Conservation (phyloP, 2,888 invertebrate genomes). For the Aphelenchoides bicaudatus region DNA sequence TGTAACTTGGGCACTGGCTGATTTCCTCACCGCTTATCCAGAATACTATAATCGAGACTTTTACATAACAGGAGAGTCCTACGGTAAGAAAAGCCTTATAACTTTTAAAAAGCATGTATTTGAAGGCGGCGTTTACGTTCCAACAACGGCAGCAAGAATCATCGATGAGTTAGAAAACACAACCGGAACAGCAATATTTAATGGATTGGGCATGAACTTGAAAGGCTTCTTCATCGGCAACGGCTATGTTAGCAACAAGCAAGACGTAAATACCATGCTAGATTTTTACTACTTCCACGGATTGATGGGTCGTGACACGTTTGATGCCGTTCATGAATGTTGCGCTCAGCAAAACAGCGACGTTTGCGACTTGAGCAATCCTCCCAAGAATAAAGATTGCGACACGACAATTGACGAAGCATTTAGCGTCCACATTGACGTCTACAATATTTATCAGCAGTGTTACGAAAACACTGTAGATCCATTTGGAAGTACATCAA, state of each 20-base stretch:
- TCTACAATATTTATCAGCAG: constrained; percentile 53
- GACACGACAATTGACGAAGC: not conserved
- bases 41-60: constrained; percentile 62
- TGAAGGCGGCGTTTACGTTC: constrained; percentile 23
- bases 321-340: constrained; percentile 30
- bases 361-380: not conserved
- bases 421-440: constrained; percentile 41
- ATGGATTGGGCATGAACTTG: constrained; percentile 34
- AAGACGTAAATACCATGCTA: constrained; percentile 33
- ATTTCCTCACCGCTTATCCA: constrained; percentile 57
- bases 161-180: constrained; percentile 19
- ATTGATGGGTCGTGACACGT: constrained; percentile 38
- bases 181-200: constrained; percentile 2
- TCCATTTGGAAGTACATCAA: constrained; percentile 1
- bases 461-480: constrained; percentile 39
- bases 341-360: constrained; percentile 15
- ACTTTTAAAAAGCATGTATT: not conserved
- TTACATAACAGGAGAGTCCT: constrained; percentile 63
- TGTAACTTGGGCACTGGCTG: not conserved
- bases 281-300: constrained; percentile 46
- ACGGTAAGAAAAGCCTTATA: constrained; percentile 17
- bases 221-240: constrained; percentile 50
- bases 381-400: not conserved
- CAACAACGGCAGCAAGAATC: constrained; percentile 16
- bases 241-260: constrained; percentile 38